These are phyloP conservation scores for Isoperla grammatica DNA, from an alignment of 2,888 invertebrate species.

Conservation along the genomic window DNA sequence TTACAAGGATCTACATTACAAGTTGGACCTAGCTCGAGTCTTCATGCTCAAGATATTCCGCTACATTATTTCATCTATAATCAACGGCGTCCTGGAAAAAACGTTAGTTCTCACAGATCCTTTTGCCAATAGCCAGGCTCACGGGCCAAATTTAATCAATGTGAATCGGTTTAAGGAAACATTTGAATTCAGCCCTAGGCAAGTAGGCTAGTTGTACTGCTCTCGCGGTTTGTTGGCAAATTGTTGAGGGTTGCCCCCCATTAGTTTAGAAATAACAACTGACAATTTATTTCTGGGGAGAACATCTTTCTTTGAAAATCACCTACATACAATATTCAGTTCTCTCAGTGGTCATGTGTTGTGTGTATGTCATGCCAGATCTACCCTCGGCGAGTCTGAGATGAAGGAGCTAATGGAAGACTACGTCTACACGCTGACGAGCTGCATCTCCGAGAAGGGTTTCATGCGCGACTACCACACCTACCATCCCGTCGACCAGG, in stretches of 20 bases:
- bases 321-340: too few species aligned
- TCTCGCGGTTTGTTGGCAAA: too few species aligned
- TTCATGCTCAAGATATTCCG: constrained; percentile 47
- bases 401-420: constrained; percentile 40
- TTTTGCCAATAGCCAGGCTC: too few species aligned
- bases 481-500: constrained; percentile 59
- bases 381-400: constrained; percentile 35
- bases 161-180: too few species aligned
- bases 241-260: too few species aligned
- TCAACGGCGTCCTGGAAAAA: constrained; percentile 40
- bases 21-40: constrained; percentile 47
- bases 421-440: constrained; percentile 46
- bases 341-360: neutral
- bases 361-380: constrained; percentile 35
- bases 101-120: constrained; percentile 42
- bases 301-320: too few species aligned
- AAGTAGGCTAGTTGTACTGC: too few species aligned
- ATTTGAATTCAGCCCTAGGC: too few species aligned
- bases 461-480: constrained; percentile 66
- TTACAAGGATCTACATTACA: constrained; percentile 23
- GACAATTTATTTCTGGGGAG: too few species aligned
- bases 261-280: too few species aligned
- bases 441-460: constrained; percentile 48
- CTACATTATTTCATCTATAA: constrained; percentile 41
- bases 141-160: too few species aligned